Evolutionary conservation across 2,888 invertebrate species (phyloP).

Genomic region (Cepaea hortensis): DNA sequence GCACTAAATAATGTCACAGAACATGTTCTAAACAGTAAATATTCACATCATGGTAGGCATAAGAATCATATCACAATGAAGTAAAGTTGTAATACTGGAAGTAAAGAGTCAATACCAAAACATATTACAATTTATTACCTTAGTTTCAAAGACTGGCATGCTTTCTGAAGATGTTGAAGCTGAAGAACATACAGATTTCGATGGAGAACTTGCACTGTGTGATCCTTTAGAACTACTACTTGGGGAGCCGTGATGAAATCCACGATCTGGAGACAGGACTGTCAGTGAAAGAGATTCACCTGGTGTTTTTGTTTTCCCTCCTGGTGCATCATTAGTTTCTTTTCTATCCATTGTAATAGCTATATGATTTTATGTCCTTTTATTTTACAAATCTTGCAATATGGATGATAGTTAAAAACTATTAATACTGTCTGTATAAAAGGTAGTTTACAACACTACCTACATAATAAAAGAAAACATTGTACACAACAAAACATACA

Average conservation of each 20-base stretch:
- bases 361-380: not conserved
- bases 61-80: too few species aligned
- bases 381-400: not conserved
- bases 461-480: not conserved
- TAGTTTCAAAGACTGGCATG: conserved; percentile 57
- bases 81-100: too few species aligned
- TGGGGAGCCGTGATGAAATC: conserved; percentile 32
- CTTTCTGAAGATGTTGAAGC: conserved; percentile 74
- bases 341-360: conserved; percentile 25
- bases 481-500: not conserved
- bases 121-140: conserved; percentile 12
- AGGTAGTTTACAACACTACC: not conserved
- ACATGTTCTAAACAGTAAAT: too few species aligned
- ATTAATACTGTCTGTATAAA: not conserved
- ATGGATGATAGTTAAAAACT: not conserved
- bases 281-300: conserved; percentile 5
- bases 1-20: too few species aligned
- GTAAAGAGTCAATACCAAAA: too few species aligned
- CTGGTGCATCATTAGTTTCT: not conserved
- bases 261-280: conserved; percentile 19
- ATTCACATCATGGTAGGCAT: too few species aligned
- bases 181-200: conserved; percentile 73
- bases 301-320: not conserved
- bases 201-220: conserved; percentile 68
- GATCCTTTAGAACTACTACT: conserved; percentile 52